phyloP scores from a whole-genome alignment of 2,888 invertebrate genomes.

The Drosophila paramelanica region DNA sequence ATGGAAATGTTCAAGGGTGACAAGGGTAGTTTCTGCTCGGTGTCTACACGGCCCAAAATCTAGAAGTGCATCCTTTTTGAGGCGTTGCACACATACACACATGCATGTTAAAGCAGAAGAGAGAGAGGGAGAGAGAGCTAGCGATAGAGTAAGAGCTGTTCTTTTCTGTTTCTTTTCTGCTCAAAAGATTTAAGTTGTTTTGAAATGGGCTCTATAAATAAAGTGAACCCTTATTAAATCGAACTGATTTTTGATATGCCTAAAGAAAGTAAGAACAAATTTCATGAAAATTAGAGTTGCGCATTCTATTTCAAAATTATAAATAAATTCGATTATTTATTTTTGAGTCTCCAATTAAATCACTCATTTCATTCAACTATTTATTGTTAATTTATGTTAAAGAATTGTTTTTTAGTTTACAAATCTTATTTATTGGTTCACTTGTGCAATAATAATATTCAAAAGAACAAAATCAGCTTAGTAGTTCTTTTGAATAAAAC shows the following conservation, averaged over 20 bases:
- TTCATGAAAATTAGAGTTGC: background rate
- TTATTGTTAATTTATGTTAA: no score
- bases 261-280: background rate
- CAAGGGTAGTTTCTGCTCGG: constrained; percentile 72
- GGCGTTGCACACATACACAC: constrained; percentile 39
- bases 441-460: no score
- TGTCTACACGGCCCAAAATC: constrained; percentile 68
- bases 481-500: background rate
- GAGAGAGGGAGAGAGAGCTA: background rate
- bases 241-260: background rate
- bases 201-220: constrained; percentile 23
- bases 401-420: no score
- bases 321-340: no score
- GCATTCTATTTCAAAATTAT: background rate
- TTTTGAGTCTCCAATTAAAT: no score
- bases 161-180: background rate
- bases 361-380: no score
- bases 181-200: constrained; percentile 31
- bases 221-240: background rate
- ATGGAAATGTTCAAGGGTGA: constrained; percentile 78
- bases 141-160: constrained; percentile 1
- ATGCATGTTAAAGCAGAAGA: constrained; percentile 17
- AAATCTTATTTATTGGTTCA: no score
- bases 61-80: constrained; percentile 59
- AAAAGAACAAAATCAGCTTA: background rate